Base-by-base conservation (phyloP, 2,888 invertebrate genomes). In the Epinotia nisella region DNA sequence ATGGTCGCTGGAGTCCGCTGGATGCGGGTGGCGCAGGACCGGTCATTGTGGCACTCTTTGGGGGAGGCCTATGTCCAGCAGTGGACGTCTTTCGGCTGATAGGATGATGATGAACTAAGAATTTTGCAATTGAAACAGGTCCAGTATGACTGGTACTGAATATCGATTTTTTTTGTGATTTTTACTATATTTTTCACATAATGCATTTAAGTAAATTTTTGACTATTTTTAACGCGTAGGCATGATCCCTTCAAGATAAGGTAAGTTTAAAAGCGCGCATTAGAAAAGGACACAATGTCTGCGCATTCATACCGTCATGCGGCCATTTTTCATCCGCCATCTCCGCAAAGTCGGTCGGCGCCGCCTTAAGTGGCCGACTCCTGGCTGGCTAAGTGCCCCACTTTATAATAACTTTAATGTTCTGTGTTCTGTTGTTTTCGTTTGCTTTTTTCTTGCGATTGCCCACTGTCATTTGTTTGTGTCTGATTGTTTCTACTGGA, bases 341-440 rank as follows among this genome's bases (percentile, higher is more conserved):
- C 59, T 66, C 19, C 71, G 15, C 55, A 66, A 45, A 72, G 72
- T 51, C 72, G 72, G 72, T 17, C 62, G 73, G 73, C 73, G 73
- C 73, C 73, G 62, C 9, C 66, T 19, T 72, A 72, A 72, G 72
- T 72, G 72, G 67, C 61, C 39, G 71, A 35, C 71, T 72, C 66
- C 60, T 35, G 66, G 60, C 66, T 10, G 24, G 72, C 72, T 72
- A 72, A 72, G 72, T 72, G 67, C 72, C 56, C 17, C 72, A 68
- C 72, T 72, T 72, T 72, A 72, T 72, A 72, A 72, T 72, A 72
- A 72, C 72, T 72, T 72, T 72, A 68, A 72, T 72, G 71, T 67
- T 66, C 67, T 67, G 41, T 55, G 60, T 24, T 70, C 41, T 21
- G 45, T 68, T 72, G 72, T 68, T 72, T 68, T 72, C 41, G 59